Evolutionary conservation across 2,888 invertebrate genomes (phyloP).

Genomic region (Sinotaia quadrata): DNA sequence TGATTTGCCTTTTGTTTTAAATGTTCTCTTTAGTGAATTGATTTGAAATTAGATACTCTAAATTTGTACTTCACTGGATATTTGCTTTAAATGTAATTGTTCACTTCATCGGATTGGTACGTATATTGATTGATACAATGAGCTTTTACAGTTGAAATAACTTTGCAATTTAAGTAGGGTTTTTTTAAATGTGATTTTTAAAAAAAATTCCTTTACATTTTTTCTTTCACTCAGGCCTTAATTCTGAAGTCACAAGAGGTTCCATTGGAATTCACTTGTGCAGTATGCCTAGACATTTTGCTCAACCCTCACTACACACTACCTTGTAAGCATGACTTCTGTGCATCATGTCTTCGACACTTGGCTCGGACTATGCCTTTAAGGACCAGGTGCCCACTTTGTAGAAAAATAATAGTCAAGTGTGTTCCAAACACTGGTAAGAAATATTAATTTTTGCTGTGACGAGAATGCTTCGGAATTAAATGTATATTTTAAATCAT

Average conservation of each 20-base stretch:
- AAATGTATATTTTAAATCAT: not conserved
- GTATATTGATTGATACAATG: too few relatives aligned
- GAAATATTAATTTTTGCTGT: not conserved
- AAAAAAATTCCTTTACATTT: too few relatives aligned
- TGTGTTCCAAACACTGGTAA: slow-evolving; percentile 10
- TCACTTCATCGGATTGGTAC: too few relatives aligned
- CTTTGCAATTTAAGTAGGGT: too few relatives aligned
- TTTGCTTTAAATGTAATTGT: too few relatives aligned
- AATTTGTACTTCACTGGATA: too few relatives aligned
- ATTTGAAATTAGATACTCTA: too few relatives aligned
- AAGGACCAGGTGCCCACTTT: slow-evolving; percentile 12
- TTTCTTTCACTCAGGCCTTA: not conserved
- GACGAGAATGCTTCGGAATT: not conserved
- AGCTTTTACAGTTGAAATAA: too few relatives aligned
- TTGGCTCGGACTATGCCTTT: not conserved
- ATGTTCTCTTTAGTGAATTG: too few relatives aligned
- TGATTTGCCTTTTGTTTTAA: too few relatives aligned
- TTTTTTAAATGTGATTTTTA: too few relatives aligned
- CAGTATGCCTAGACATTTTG: slow-evolving; percentile 23
- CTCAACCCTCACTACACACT: slow-evolving; percentile 6
- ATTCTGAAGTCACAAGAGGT: slow-evolving; percentile 7
- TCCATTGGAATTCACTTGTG: slow-evolving; percentile 11
- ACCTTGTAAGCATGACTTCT: slow-evolving; percentile 19
- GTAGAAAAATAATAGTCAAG: slow-evolving; percentile 3
- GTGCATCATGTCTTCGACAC: slow-evolving; percentile 8